Base-by-base conservation (phyloP, 2,113 vertebrate species). In the Echinops telfairi region DNA sequence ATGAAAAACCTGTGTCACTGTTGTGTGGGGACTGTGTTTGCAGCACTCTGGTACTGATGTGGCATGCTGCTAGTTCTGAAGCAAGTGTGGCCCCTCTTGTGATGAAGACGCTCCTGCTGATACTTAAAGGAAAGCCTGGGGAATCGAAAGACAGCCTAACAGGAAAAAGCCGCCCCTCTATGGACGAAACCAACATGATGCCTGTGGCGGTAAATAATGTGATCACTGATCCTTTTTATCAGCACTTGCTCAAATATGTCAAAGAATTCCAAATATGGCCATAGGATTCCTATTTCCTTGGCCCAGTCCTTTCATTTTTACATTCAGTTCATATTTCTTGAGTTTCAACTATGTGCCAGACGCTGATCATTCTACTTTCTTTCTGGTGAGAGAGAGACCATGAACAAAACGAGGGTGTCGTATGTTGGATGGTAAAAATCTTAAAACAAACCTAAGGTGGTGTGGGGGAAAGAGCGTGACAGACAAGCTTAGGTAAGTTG, bases 91-190 rank as follows among this genome's bases (percentile, higher is more conserved):
- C 95, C 36, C 75, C 79, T 2, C 43, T 84, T 0, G 94, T 97
- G 62, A 94, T 97, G 71, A 96, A 94, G 66, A 95, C 88, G 0
- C 92, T 97, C 86, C 47, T 97, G 81, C 1, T 91, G 25, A 91
- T 96, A 19, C 66, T 97, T 57, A 96, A 95, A 70, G 97, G 92
- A 11, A 97, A 95, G 36, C 96, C 96, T 31, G 90, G 90, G 38
- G 80, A 92, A 8, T 38, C 12, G 12, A 31, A 92, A 2, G 83
- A 88, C 0, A 53, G 0, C 9, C 0, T 2, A 6, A 2, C 0
- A 12, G 86, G 90, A 1, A 38, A 0, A 58, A 94, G 64, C n/a
- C 62, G 23, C 1, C 94, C 86, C 86, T 91, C 95, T 9, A 8
- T 96, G 0, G 43, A 93, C 0, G 0, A 58, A 5, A 22, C 60